A percentile compares a stretch with the other conserved stretches of the same genome.
Conservation (phyloP, 2,888 invertebrate species). For the Trimorus sp. region DNA sequence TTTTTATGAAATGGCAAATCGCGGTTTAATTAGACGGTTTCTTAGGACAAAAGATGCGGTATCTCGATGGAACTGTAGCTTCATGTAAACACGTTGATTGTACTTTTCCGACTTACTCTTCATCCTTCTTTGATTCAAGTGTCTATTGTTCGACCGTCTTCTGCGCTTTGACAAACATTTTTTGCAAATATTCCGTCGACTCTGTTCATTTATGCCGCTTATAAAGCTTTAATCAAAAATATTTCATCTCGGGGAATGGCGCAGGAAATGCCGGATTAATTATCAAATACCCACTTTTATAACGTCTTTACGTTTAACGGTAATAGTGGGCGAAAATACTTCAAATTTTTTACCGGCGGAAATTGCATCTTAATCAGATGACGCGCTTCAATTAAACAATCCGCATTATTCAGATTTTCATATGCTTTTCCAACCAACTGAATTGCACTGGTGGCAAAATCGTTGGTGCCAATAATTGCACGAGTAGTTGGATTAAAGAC, state of each 20-base stretch:
- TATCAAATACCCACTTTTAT: neutral
- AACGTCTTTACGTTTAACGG: neutral
- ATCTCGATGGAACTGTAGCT: constrained; percentile 17
- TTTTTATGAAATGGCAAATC: no score
- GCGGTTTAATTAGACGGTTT: constrained; percentile 7
- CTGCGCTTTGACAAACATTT: constrained; percentile 47
- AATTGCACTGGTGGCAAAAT: no score
- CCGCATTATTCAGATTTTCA: no score
- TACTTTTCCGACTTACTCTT: constrained; percentile 39
- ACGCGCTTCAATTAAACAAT: no score
- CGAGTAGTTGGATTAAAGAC: no score
- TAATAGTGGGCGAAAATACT: neutral
- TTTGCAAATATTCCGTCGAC: constrained; percentile 38
- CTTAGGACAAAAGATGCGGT: constrained; percentile 22
- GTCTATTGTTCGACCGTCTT: constrained; percentile 47
- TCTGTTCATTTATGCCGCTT: constrained; percentile 50
- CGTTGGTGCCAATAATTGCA: no score
- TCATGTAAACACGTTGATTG: constrained; percentile 52
- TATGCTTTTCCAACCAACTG: no score
- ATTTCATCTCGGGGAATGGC: constrained; percentile 29
- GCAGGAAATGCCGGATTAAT: constrained; percentile 11
- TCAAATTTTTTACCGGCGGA: neutral
- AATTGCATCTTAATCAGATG: no score
- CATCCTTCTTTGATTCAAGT: constrained; percentile 48
- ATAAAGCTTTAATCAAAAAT: constrained; percentile 46